Percentiles rank a stretch among this genome's conserved stretches.
Conservation (phyloP, 2,113 vertebrate genomes). For the Mobula hypostoma region DNA sequence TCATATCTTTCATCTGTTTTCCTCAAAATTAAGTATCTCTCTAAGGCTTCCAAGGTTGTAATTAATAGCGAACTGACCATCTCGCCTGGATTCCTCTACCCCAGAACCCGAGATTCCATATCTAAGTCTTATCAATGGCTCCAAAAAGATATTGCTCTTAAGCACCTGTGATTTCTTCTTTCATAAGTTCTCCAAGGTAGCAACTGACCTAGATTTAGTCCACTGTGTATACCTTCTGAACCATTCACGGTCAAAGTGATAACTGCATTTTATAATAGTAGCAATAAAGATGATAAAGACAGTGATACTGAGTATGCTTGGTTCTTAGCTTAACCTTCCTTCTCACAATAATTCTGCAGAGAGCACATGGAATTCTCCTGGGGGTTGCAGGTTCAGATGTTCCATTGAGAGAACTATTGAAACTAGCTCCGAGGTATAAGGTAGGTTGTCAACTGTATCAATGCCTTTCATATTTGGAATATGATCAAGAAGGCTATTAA, state of each 20-base stretch:
- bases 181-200: neutral
- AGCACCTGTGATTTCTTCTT: neutral
- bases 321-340: neutral
- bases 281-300: neutral
- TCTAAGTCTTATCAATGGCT: neutral
- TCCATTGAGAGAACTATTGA: constrained; percentile 80
- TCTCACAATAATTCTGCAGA: constrained; percentile 52
- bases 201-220: neutral
- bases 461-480: neutral
- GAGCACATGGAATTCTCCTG: constrained; percentile 86
- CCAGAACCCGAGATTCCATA: neutral
- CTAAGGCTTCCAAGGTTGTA: neutral
- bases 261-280: neutral
- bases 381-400: constrained; percentile 91
- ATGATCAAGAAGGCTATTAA: neutral
- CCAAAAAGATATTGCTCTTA: neutral
- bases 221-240: neutral
- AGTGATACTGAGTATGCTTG: neutral
- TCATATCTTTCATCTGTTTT: neutral
- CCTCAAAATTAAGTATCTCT: neutral
- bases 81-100: neutral
- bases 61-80: neutral
- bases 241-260: neutral
- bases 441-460: constrained; percentile 50
- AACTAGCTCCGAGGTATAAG: constrained; percentile 83